Conservation (phyloP, 2,113 vertebrate genomes). For the Dipodomys merriami region DNA sequence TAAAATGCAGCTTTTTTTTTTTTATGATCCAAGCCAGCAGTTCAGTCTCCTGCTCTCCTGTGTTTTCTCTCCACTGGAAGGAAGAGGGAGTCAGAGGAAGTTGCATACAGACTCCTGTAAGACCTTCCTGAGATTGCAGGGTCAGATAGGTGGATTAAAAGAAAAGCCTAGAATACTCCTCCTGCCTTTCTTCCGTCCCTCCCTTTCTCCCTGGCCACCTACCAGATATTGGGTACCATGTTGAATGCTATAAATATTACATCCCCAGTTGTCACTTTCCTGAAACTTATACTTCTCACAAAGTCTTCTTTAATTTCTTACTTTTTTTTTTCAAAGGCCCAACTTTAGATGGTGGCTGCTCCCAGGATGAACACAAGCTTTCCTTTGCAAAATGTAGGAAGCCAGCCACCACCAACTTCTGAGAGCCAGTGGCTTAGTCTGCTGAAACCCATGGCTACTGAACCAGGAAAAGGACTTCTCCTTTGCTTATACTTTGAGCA, state of each 20-base stretch:
- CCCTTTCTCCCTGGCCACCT: background rate
- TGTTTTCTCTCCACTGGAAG: background rate
- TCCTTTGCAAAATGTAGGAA: background rate
- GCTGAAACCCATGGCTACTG: background rate
- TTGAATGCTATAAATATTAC: background rate
- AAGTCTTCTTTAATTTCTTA: background rate
- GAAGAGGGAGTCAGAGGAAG: too few relatives aligned
- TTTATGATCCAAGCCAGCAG: background rate
- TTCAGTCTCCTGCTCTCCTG: background rate
- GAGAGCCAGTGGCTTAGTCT: background rate
- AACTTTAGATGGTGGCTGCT: background rate
- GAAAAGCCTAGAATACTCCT: background rate
- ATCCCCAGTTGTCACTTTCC: background rate
- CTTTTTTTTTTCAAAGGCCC: background rate
- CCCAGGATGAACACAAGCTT: background rate
- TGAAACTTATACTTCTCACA: background rate
- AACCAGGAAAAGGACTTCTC: background rate
- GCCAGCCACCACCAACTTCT: background rate
- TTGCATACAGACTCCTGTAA: too few relatives aligned
- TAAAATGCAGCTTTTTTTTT: background rate
- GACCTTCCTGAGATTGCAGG: too few relatives aligned
- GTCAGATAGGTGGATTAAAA: background rate
- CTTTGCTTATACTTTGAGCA: background rate
- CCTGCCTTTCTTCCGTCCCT: fast-evolving
- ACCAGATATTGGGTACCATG: fast-evolving